These are phyloP conservation scores for Lasioglossum baleicum DNA, from an alignment of 1,140 invertebrate genomes.

Conservation along the genomic window DNA sequence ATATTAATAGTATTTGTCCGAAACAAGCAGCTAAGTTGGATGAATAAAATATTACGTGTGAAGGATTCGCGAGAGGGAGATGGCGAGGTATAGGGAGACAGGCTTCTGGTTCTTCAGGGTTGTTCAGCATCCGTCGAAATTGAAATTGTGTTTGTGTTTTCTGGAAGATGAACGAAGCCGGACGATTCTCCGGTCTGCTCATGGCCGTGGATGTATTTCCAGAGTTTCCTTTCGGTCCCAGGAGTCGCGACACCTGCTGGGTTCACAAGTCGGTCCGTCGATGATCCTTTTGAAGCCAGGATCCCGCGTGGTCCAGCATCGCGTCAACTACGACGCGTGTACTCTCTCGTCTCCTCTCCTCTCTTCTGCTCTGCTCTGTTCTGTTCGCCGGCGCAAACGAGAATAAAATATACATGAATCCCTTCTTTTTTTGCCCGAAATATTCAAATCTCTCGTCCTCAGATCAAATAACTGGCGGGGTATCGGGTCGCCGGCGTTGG, in stretches of 20 bases:
- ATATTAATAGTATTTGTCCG: too few species aligned
- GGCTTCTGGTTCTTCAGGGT: too few species aligned
- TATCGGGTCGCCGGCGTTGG: constrained; percentile 68
- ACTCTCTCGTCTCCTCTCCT: too few species aligned
- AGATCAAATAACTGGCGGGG: constrained; percentile 76
- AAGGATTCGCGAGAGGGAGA: too few species aligned
- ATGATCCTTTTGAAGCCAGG: constrained; percentile 43
- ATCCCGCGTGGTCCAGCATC: background rate
- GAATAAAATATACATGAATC: constrained; percentile 79
- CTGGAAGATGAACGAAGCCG: too few species aligned
- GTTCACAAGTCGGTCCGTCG: constrained; percentile 6
- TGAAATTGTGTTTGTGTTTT: too few species aligned
- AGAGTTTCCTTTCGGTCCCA: constrained; percentile 11
- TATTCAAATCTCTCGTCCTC: constrained; percentile 76
- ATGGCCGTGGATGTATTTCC: background rate
- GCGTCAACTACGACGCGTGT: background rate
- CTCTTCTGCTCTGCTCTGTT: background rate
- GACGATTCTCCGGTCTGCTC: too few species aligned
- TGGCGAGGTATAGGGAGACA: too few species aligned
- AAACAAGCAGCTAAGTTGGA: too few species aligned
- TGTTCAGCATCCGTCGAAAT: too few species aligned
- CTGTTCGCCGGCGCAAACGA: constrained; percentile 36
- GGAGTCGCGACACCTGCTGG: background rate
- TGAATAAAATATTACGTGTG: too few species aligned
- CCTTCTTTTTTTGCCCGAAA: constrained; percentile 66